Conservation (phyloP, 2,113 vertebrate genomes). For the Zapus hudsonius region DNA sequence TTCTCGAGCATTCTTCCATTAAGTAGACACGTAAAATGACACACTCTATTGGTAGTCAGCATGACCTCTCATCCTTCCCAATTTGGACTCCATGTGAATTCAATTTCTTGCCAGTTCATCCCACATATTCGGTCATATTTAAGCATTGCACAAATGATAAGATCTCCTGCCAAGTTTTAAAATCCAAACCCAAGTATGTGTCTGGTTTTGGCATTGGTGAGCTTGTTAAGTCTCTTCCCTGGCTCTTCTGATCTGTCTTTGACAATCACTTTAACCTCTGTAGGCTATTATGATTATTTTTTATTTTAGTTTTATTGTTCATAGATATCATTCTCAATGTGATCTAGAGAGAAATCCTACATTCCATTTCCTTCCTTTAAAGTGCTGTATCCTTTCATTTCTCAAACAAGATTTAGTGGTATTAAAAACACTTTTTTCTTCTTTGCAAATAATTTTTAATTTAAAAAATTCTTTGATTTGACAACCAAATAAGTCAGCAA, state of each 20-base stretch:
- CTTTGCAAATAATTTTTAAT: not conserved
- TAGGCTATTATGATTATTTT: not conserved
- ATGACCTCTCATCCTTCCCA: not conserved
- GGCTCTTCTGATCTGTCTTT: not conserved
- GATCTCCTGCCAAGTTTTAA: not conserved
- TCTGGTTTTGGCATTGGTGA: not conserved
- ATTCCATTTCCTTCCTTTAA: not conserved
- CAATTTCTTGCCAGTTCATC: slow-evolving; percentile 40
- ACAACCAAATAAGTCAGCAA: not conserved
- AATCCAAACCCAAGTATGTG: not conserved
- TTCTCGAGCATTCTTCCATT: slow-evolving; percentile 26
- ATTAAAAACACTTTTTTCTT: not conserved
- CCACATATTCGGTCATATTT: not conserved
- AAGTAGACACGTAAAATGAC: not conserved
- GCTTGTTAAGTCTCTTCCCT: not conserved
- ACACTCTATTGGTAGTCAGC: not conserved
- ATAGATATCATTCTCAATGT: not conserved
- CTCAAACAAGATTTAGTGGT: not conserved
- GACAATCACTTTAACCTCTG: not conserved
- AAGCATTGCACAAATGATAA: not conserved
- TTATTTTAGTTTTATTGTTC: not conserved
- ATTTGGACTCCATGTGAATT: slow-evolving; percentile 12
- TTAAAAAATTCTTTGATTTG: not conserved
- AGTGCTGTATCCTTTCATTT: not conserved
- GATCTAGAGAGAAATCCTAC: not conserved